Percentiles rank a stretch among this genome's conserved stretches.
phyloP scores from a whole-genome alignment of 2,888 invertebrate genomes.

The Epinotia brunnichana region DNA sequence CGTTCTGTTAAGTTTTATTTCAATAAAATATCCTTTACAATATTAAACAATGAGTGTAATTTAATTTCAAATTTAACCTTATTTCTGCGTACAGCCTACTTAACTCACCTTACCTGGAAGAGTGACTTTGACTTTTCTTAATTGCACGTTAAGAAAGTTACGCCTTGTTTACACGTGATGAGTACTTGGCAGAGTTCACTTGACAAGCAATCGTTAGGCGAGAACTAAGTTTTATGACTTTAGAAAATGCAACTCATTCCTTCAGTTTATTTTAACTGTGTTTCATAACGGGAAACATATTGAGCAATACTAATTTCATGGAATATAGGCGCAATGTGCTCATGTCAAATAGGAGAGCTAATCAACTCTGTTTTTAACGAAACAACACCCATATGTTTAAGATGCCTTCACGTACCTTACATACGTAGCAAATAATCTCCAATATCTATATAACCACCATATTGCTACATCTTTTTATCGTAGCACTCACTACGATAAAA shows the following conservation, averaged over 20 bases:
- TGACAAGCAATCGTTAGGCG: not conserved
- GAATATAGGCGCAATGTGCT: not conserved
- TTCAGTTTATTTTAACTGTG: not conserved
- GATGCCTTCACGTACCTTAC: slow-evolving; percentile 1
- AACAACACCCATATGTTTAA: not conserved
- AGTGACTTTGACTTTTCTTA: slow-evolving; percentile 27
- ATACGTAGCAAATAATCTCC: not conserved
- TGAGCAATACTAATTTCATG: no score
- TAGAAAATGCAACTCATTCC: not conserved
- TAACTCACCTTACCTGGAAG: slow-evolving; percentile 3
- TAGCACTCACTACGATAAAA: no score
- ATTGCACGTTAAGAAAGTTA: slow-evolving; percentile 29
- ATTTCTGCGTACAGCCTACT: slow-evolving; percentile 1
- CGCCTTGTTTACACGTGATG: slow-evolving; percentile 5
- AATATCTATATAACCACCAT: not conserved
- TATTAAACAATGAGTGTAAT: not conserved
- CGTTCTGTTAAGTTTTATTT: no score
- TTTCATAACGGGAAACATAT: no score
- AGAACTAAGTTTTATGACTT: slow-evolving; percentile 1
- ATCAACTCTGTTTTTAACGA: not conserved
- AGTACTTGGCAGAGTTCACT: not conserved
- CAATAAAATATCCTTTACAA: no score
- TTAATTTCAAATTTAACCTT: not conserved
- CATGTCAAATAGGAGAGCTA: not conserved
- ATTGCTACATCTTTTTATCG: no score